These are phyloP conservation scores for Coptodon rendalli DNA, from an alignment of 2,113 vertebrate species.

Conservation along the genomic window DNA sequence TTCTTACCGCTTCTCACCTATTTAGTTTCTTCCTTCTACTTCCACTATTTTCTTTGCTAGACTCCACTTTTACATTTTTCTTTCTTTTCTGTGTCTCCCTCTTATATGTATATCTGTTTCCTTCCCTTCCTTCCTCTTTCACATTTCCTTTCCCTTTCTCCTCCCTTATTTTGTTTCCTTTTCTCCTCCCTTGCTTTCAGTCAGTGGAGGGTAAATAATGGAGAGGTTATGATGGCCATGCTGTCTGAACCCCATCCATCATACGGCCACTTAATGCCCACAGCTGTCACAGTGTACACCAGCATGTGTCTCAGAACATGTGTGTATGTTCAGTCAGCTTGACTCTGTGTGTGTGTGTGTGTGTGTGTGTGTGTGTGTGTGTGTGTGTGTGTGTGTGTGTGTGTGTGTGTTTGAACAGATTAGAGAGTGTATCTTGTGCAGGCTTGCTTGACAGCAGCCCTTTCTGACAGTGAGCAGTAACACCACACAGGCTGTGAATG, in stretches of 20 bases:
- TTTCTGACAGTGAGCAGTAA: background rate
- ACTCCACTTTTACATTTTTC: background rate
- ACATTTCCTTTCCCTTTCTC: background rate
- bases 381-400: background rate
- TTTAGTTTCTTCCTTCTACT: background rate
- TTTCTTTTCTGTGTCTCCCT: background rate
- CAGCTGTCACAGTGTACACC: slow-evolving; percentile 59
- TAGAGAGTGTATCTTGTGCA: background rate
- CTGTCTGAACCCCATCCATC: slow-evolving; percentile 67
- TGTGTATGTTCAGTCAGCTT: background rate
- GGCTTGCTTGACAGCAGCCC: background rate
- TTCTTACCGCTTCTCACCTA: background rate
- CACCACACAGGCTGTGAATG: background rate
- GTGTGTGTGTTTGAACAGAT: background rate
- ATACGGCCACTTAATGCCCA: slow-evolving; percentile 67
- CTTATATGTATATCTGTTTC: background rate
- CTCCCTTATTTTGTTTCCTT: background rate
- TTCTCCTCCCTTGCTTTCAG: slow-evolving; percentile 26
- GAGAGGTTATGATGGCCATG: slow-evolving; percentile 64
- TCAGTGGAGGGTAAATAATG: slow-evolving; percentile 67
- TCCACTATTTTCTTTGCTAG: background rate
- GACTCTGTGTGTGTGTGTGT: background rate
- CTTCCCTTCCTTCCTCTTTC: background rate
- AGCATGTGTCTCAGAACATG: background rate
- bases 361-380: background rate